These are phyloP conservation scores for Drosophila miranda DNA, from an alignment of 1,140 invertebrate species.

Conservation along the genomic window DNA sequence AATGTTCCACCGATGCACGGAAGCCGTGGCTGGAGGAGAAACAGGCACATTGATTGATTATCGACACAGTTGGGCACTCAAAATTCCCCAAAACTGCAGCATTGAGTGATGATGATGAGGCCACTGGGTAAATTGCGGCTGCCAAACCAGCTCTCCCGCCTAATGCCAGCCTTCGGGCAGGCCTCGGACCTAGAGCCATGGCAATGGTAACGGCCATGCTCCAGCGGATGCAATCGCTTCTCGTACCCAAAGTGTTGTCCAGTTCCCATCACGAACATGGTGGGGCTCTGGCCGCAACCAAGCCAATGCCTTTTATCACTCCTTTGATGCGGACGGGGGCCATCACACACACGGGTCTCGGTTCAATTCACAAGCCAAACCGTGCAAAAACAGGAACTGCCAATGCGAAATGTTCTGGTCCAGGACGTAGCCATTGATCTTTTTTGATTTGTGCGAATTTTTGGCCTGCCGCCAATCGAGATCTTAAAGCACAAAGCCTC, in stretches of 20 bases:
- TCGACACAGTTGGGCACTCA: conserved; percentile 67
- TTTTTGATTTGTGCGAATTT: no score
- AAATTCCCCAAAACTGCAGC: conserved; percentile 27
- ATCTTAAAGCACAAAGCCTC: no score
- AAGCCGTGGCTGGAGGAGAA: conserved; percentile 9
- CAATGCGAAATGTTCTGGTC: no score
- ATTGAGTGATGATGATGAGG: conserved; percentile 54
- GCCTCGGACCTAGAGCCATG: background rate
- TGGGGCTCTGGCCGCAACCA: no score
- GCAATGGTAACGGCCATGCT: conserved; percentile 21
- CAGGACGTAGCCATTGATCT: no score
- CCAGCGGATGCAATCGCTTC: conserved; percentile 27
- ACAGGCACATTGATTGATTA: conserved; percentile 66
- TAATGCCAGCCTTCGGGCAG: conserved; percentile 14
- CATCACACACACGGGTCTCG: no score
- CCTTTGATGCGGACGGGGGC: no score
- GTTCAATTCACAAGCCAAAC: no score
- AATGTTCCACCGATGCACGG: conserved; percentile 21
- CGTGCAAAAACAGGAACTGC: no score
- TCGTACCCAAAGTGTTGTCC: conserved; percentile 11
- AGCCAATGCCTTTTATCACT: no score
- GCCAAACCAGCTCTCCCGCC: background rate
- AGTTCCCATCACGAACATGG: conserved; percentile 5
- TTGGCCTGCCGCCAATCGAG: no score
- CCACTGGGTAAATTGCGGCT: conserved; percentile 1